phyloP scores from a whole-genome alignment of 1,140 invertebrate genomes.

The Drosophila simulans region DNA sequence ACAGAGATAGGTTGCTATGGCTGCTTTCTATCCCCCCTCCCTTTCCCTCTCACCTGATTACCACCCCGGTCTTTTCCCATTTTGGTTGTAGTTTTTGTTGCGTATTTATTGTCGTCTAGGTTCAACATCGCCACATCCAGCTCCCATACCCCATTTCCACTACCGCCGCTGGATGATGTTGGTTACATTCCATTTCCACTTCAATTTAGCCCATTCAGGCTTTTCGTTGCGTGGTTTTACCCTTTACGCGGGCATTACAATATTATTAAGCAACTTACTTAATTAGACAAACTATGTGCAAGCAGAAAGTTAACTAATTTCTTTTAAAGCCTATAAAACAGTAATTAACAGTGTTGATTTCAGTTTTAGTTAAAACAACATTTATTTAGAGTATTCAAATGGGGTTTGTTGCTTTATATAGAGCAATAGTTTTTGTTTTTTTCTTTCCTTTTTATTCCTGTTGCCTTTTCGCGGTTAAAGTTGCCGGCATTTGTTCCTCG shows the following conservation, averaged over 20 bases:
- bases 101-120: constrained; percentile 75
- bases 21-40: background rate
- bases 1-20: constrained; percentile 21
- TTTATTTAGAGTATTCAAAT: constrained; percentile 20
- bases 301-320: background rate
- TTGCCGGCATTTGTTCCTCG: constrained; percentile 71
- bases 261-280: background rate
- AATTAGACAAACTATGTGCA: no score
- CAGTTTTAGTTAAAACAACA: no score
- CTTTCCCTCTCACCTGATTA: constrained; percentile 28
- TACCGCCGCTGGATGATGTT: constrained; percentile 38
- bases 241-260: background rate
- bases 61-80: constrained; percentile 16
- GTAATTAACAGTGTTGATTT: background rate
- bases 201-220: constrained; percentile 9
- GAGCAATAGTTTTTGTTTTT: constrained; percentile 21
- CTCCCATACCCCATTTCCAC: background rate
- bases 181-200: constrained; percentile 34
- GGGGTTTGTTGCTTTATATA: background rate
- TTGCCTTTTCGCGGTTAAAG: constrained; percentile 66
- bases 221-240: background rate
- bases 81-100: constrained; percentile 44
- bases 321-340: background rate
- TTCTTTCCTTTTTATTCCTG: constrained; percentile 13
- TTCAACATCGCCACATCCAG: constrained; percentile 45